A percentile compares a stretch with the other conserved stretches of the same genome.
phyloP scores from a whole-genome alignment of 2,113 vertebrate species.

The Chauna torquata region DNA sequence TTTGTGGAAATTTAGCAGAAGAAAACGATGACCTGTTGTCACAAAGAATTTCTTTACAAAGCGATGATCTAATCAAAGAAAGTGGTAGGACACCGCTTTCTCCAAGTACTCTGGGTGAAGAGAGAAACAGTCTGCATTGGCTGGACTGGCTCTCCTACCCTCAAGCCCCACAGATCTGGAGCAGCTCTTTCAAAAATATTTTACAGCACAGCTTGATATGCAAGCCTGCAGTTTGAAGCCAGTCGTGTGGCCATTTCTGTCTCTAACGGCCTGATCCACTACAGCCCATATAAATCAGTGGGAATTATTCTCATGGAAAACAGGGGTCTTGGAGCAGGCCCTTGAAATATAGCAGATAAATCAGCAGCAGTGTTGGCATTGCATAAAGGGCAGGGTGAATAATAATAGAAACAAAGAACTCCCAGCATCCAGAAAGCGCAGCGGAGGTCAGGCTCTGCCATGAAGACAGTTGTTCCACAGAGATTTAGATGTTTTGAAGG shows the following conservation, averaged over 20 bases:
- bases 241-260: background rate
- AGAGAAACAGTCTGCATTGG: background rate
- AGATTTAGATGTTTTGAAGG: background rate
- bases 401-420: constrained; percentile 39
- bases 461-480: background rate
- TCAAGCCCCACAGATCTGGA: background rate
- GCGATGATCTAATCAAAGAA: background rate
- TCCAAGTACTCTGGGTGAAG: background rate
- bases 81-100: background rate
- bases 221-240: background rate
- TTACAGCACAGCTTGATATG: background rate
- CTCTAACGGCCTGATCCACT: background rate
- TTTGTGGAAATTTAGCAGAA: background rate
- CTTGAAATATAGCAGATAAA: background rate
- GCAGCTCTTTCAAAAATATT: background rate
- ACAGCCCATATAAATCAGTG: background rate
- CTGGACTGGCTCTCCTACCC: background rate
- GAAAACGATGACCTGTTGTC: background rate
- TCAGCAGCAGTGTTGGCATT: background rate
- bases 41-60: background rate
- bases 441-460: background rate
- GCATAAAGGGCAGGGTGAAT: constrained; percentile 30
- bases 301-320: background rate
- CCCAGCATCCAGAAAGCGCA: background rate
- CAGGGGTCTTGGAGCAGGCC: background rate